Base-by-base conservation (phyloP, 1,140 invertebrate genomes). In the Drosophila rhopaloa region DNA sequence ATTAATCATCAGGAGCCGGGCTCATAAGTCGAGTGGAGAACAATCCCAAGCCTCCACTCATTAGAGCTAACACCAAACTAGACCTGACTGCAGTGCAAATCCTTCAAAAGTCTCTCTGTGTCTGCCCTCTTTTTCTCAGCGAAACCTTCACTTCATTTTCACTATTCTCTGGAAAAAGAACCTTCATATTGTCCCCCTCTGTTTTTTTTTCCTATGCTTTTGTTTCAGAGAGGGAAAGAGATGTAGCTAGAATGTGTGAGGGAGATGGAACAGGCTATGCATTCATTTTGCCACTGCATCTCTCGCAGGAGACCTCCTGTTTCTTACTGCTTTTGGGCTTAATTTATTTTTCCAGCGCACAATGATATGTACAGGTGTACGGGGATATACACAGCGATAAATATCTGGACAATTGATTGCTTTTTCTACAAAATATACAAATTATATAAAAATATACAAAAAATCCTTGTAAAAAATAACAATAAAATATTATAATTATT, bases 1-100 rank as follows among this genome's bases (percentile, higher is more conserved):
- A 88, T 86, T 88, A 86, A 88, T 86, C 79, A 85, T 67, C 60
- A 75, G 48, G 32, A 60, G 46, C 55, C 59, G 27, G 56, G 41
- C 59, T 41, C 37, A 13, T 16, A 11, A 50, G 57, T 8, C 43
- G 50, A 16, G 53, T 24, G 24, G n/a, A 46, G 27, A 66, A 57
- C 53, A 76, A 47, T 66, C 60, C 16, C 47, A 14, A 41, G 60
- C 60, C 61, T 35, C n/a, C 47, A 40, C 77, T 80, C 76, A 80
- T 79, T 80, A 80, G 70, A 47, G 32, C 44, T 19, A 38, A 27
- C 44, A 27, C 44, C 24, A 27, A 51, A n/a, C 61, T 61, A 68
- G 40, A 68, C 60, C 73, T 43, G 19, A 48, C 51, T 41, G 73
- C 51, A 46, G 40, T n/a, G 65, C 29, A 68, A 65, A 68, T 68